Evolutionary conservation across 2,797 vertebrate species (phyloP).

Genomic region (Tapirus indicus): DNA sequence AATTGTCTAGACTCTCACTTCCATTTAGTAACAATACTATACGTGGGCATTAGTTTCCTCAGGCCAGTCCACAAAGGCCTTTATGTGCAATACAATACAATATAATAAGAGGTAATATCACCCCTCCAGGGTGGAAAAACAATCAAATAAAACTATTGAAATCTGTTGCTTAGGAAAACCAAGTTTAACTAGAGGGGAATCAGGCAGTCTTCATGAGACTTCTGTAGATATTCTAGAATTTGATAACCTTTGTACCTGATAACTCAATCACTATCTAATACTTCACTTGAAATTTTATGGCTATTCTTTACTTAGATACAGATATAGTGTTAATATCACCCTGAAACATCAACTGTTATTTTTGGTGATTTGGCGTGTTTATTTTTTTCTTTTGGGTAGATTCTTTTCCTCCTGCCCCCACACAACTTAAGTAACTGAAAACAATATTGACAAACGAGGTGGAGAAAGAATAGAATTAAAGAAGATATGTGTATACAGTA

Average conservation of each 20-base stretch:
- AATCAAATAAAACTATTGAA: not conserved
- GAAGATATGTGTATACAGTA: not conserved
- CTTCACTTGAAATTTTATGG: not conserved
- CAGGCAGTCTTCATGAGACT: not conserved
- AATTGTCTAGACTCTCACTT: not conserved
- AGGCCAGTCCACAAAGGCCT: not conserved
- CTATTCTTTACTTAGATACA: not conserved
- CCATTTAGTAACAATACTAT: not conserved
- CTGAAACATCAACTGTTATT: constrained; percentile 4
- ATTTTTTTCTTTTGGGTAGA: not conserved
- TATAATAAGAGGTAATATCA: not conserved
- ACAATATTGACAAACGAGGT: not conserved
- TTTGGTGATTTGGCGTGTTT: constrained; percentile 53
- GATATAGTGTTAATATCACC: not conserved
- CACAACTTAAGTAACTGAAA: not conserved
- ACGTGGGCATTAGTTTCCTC: constrained; percentile 33
- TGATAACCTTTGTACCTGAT: not conserved
- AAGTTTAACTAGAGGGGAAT: not conserved
- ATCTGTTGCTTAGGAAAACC: constrained; percentile 7
- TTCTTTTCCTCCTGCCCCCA: not conserved
- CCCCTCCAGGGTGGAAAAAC: not conserved
- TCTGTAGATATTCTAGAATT: constrained; percentile 1
- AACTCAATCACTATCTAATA: not conserved
- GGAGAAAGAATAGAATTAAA: constrained; percentile 2
- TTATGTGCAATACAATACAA: constrained; percentile 19